phyloP scores from a whole-genome alignment of 2,797 vertebrate genomes.

The Cyclura pinguis region DNA sequence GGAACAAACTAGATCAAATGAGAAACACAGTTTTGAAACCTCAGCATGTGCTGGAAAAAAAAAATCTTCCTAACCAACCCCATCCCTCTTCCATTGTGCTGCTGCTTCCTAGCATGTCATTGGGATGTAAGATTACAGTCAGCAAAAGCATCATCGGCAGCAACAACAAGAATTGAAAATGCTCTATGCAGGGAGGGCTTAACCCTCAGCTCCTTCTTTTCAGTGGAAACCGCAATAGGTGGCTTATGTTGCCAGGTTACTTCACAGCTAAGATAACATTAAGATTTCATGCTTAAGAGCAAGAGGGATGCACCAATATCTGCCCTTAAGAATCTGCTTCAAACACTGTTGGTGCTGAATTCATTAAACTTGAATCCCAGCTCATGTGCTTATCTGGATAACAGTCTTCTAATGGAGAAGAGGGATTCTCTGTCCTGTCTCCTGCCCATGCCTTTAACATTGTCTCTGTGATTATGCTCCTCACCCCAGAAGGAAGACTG shows the following conservation, averaged over 20 bases:
- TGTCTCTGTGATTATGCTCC: neutral
- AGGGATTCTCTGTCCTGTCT: neutral
- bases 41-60: neutral
- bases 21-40: constrained; percentile 1
- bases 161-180: neutral
- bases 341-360: neutral
- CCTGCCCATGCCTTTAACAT: neutral
- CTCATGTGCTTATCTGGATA: neutral
- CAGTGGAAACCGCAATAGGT: constrained; percentile 1
- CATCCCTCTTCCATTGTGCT: neutral
- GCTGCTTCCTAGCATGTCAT: neutral
- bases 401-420: neutral
- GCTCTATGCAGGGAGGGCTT: neutral
- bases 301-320: too few species aligned
- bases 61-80: neutral
- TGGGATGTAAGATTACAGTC: constrained; percentile 7
- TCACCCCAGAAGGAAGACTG: neutral
- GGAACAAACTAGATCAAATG: neutral
- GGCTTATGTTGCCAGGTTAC: constrained; percentile 19
- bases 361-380: neutral
- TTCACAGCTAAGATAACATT: neutral
- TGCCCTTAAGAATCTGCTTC: neutral
- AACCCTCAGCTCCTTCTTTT: neutral
- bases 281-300: neutral
- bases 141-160: neutral